A percentile compares a stretch with the other conserved stretches of the same genome.
These are phyloP conservation scores for Branchellion lobata DNA, from an alignment of 2,888 invertebrate species.

Conservation along the genomic window DNA sequence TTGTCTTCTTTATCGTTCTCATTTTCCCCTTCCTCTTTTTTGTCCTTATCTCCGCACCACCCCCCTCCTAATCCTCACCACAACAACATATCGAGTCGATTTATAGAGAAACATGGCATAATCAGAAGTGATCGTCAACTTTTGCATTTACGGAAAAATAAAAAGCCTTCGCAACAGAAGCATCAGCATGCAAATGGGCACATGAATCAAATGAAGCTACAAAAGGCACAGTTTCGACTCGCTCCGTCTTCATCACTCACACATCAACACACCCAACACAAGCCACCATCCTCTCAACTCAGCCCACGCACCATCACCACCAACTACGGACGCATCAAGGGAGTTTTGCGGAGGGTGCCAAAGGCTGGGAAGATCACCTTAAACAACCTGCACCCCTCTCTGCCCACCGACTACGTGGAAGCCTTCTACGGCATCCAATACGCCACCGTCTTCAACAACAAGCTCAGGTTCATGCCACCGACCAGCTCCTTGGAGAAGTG, in stretches of 20 bases:
- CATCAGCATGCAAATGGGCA: not conserved
- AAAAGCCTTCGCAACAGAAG: not conserved
- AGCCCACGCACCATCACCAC: slow-evolving; percentile 71
- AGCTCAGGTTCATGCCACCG: slow-evolving; percentile 90
- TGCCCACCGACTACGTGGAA: slow-evolving; percentile 70
- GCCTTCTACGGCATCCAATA: slow-evolving; percentile 87
- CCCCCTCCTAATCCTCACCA: not conserved
- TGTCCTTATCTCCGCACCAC: not conserved
- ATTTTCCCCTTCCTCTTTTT: not conserved
- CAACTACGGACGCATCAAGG: slow-evolving; percentile 82
- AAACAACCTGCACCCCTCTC: slow-evolving; percentile 46
- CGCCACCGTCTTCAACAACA: slow-evolving; percentile 85
- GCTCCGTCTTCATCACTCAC: not conserved
- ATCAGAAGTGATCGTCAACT: not conserved
- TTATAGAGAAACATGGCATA: not conserved
- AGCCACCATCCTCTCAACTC: too few relatives aligned
- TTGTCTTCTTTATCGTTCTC: not conserved
- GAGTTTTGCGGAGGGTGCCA: slow-evolving; percentile 59
- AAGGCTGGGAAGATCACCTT: slow-evolving; percentile 21
- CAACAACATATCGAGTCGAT: not conserved
- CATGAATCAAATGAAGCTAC: not conserved
- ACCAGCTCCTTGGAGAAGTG: slow-evolving; percentile 81
- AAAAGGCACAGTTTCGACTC: not conserved
- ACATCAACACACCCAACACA: too few relatives aligned
- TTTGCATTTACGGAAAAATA: not conserved